phyloP scores from a whole-genome alignment of 2,797 vertebrate genomes.

The Sebastes cheni region DNA sequence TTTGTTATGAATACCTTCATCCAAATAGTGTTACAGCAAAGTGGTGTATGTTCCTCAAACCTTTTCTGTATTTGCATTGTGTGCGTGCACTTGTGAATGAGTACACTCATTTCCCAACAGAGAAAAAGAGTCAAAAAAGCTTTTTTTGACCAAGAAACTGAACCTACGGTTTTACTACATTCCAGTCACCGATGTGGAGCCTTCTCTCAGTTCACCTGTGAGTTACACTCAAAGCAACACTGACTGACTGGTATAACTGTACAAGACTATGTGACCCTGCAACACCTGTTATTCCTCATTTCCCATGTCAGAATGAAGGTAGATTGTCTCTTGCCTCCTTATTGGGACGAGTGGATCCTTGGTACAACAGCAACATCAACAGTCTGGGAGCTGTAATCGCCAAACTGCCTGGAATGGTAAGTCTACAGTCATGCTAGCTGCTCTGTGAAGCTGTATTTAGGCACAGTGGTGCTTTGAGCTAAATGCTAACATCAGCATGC shows the following conservation, averaged over 20 bases:
- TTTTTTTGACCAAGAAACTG: constrained; percentile 83
- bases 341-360: constrained; percentile 85
- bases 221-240: neutral
- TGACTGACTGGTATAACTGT: neutral
- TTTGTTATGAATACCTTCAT: neutral
- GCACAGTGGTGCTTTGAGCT: neutral
- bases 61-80: neutral
- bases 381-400: constrained; percentile 83
- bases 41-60: neutral
- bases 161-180: constrained; percentile 89
- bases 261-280: neutral
- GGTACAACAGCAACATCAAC: constrained; percentile 89
- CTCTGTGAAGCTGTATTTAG: neutral
- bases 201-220: neutral
- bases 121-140: constrained; percentile 83
- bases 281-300: neutral
- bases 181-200: constrained; percentile 68
- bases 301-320: neutral
- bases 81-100: neutral
- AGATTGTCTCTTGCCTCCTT: constrained; percentile 82
- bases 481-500: too few relatives aligned
- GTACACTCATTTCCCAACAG: constrained; percentile 58
- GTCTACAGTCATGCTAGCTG: neutral
- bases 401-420: constrained; percentile 85
- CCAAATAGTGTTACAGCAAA: neutral